phyloP scores from a whole-genome alignment of 2,888 invertebrate species.

The Rhabditophanes sp. region DNA sequence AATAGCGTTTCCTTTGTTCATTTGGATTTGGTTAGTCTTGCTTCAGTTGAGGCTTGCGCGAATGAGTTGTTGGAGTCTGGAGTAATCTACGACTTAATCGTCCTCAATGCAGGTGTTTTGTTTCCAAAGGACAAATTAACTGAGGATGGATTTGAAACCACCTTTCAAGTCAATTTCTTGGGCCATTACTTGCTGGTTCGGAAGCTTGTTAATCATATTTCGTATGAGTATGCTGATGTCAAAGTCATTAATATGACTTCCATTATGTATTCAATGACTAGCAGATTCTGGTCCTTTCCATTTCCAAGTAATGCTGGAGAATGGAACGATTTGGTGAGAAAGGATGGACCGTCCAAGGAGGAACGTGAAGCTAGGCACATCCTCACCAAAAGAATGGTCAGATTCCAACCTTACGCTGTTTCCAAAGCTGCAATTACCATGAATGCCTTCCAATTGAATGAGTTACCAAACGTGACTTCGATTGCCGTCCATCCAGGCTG shows the following conservation, averaged over 20 bases:
- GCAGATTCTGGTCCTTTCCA: no score
- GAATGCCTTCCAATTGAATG: conserved; percentile 10
- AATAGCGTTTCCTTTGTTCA: no score
- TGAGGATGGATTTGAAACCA: conserved; percentile 9
- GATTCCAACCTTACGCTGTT: conserved; percentile 12
- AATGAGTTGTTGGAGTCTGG: conserved; percentile 3
- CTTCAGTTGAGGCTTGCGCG: conserved; percentile 4
- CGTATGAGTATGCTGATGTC: no score
- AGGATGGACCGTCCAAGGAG: no score
- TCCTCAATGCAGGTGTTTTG: conserved; percentile 12
- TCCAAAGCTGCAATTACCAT: conserved; percentile 14
- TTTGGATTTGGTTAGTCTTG: conserved; percentile 8
- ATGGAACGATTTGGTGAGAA: no score
- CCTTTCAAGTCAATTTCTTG: conserved; percentile 16
- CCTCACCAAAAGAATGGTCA: no score
- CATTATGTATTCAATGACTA: no score
- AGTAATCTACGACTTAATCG: conserved; percentile 9
- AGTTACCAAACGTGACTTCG: conserved; percentile 7
- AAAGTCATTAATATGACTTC: no score
- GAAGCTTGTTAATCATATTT: no score
- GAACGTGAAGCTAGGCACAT: no score
- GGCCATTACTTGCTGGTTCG: conserved; percentile 11
- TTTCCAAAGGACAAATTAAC: conserved; percentile 8
- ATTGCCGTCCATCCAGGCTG: conserved; percentile 13
- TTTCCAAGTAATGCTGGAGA: no score